Base-by-base conservation (phyloP, 2,797 vertebrate species). In the Peromyscus eremicus region DNA sequence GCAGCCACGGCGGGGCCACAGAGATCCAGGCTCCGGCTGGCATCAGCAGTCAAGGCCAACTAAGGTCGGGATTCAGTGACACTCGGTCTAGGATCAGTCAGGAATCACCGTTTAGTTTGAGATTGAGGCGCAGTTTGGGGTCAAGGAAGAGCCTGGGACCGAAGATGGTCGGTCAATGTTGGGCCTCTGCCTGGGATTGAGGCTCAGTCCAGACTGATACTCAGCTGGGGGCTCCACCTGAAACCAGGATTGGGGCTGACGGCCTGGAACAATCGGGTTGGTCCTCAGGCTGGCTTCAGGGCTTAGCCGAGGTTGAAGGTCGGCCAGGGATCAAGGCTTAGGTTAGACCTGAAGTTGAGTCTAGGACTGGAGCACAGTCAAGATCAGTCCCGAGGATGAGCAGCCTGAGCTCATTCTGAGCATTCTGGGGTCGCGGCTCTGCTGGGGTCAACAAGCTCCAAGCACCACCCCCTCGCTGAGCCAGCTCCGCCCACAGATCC, bases 401-500 rank as follows among this genome's bases (percentile, higher is more conserved):
- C 27, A 46, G 8, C 60, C 60, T 46, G 29, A 32, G 43, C 43
- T 49, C 27, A 49, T 46, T 29, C 21, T 73, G 71, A 75, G 71
- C 68, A 70, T 70, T 70, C n/a, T 40, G 71, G 40, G 55, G 55
- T 14, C 40, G 55, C 3, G 23, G 55, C 27, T 46, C 37, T 6
- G 16, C 60, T 64, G 81, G 37, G n/a, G 25, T 64, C 6, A 1
- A 1, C 14, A 29, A 55, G 55, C 80, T 27, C n/a, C 14, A 14
- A 60, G 71, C 10, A 2, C 2, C 10, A 7, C 4, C 37, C 9
- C 60, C 6, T 55, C 1, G 29, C 6, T 94, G 79, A 96, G 70
- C 71, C 71, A 40, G 80, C 1, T 60, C 96, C 10, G 0, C 27
- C 68, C 34, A 13, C 95, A 99, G 99, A 99, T 99, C 95, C 99